Percentiles rank a stretch among this genome's conserved stretches.
Conservation (phyloP, 2,888 invertebrate genomes). For the Lasioglossum vierecki region DNA sequence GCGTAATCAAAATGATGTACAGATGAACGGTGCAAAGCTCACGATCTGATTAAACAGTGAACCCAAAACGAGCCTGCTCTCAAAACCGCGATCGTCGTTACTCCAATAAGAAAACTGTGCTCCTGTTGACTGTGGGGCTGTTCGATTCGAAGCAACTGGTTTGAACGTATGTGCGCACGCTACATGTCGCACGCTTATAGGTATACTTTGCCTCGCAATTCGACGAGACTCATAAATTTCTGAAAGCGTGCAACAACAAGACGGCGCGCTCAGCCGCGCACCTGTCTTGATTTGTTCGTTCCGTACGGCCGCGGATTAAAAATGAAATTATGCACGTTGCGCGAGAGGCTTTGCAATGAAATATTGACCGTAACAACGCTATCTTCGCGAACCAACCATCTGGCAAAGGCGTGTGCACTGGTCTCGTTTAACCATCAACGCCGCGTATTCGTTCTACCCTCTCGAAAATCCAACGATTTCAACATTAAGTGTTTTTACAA, state of each 20-base stretch:
- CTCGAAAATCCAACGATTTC: not conserved
- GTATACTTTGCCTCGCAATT: not conserved
- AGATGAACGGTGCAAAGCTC: no score
- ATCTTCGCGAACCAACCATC: conserved; percentile 56
- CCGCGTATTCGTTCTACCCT: no score
- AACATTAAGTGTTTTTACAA: not conserved
- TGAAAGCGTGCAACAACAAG: not conserved
- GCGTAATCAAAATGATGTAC: no score
- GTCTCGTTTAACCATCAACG: not conserved
- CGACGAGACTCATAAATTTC: conserved; percentile 17
- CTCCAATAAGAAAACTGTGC: no score
- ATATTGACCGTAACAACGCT: conserved; percentile 58
- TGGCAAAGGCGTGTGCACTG: not conserved
- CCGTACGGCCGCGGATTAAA: conserved; percentile 56
- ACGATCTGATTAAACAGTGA: no score
- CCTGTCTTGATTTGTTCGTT: conserved; percentile 24
- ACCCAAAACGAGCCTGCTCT: no score
- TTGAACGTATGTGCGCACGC: no score
- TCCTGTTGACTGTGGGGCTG: no score
- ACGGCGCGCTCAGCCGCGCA: not conserved
- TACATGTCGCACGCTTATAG: no score
- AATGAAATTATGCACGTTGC: conserved; percentile 59
- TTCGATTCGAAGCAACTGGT: conserved; percentile 13
- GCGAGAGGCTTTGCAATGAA: conserved; percentile 44
- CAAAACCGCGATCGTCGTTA: no score